Conservation (phyloP, 2,888 invertebrate species). For the Priocnemis perturbator region DNA sequence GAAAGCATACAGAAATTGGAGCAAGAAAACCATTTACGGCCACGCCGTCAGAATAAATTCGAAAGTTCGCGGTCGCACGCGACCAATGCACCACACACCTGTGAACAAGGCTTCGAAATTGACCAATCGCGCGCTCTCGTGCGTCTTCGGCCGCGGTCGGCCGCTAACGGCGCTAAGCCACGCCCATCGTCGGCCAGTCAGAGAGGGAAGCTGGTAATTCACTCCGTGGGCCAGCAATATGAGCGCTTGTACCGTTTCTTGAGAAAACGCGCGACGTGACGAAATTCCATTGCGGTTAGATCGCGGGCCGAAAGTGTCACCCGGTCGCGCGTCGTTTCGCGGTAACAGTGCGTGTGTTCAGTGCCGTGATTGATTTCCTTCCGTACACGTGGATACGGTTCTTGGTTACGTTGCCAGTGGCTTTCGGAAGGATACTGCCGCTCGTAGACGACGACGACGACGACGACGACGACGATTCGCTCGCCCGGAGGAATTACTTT, state of each 20-base stretch:
- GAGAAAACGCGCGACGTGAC: conserved; percentile 59
- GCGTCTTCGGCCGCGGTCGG: conserved; percentile 43
- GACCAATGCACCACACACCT: neutral
- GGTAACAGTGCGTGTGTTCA: conserved; percentile 52
- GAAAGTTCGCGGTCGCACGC: neutral
- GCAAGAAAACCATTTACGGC: no score
- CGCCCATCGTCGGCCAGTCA: conserved; percentile 55
- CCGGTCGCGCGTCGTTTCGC: conserved; percentile 42
- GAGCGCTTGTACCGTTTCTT: conserved; percentile 62
- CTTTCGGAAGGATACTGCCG: conserved; percentile 49
- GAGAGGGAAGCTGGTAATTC: conserved; percentile 65
- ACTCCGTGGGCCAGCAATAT: conserved; percentile 58
- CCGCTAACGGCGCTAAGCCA: conserved; percentile 50
- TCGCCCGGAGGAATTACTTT: conserved; percentile 57
- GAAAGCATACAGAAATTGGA: no score
- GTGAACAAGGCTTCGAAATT: conserved; percentile 1
- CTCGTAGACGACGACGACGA: no score
- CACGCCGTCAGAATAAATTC: no score
- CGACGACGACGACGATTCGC: conserved; percentile 39
- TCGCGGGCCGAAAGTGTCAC: conserved; percentile 58
- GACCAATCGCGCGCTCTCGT: conserved; percentile 33
- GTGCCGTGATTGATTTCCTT: conserved; percentile 50
- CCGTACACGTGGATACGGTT: conserved; percentile 56
- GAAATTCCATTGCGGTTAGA: conserved; percentile 53
- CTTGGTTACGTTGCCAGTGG: conserved; percentile 51